These are phyloP conservation scores for Nansenia antarctica DNA, from an alignment of 2,113 vertebrate genomes.

Conservation along the genomic window DNA sequence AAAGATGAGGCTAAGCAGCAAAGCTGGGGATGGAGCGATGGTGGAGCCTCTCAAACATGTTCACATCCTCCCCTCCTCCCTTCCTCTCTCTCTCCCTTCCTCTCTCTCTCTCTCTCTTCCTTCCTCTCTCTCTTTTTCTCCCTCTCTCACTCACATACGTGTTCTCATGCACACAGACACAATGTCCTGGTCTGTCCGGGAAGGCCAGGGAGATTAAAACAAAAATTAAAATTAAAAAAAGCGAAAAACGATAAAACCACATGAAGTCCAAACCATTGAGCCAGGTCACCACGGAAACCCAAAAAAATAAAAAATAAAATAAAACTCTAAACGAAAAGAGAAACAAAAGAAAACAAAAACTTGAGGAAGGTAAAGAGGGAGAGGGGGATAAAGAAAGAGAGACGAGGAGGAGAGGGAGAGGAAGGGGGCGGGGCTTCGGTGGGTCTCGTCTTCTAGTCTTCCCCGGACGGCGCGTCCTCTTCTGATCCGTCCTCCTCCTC, in stretches of 20 bases:
- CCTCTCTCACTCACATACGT: slow-evolving; percentile 6
- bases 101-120: neutral
- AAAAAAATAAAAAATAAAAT: slow-evolving; percentile 31
- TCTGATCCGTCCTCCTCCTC: slow-evolving; percentile 92
- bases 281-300: slow-evolving; percentile 68
- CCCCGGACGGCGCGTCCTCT: slow-evolving; percentile 94
- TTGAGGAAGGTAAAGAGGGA: slow-evolving; percentile 11
- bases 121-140: neutral
- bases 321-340: slow-evolving; percentile 51
- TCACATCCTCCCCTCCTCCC: no score
- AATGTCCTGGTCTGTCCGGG: slow-evolving; percentile 17
- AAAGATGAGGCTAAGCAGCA: neutral
- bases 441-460: slow-evolving; percentile 84
- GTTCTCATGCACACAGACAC: slow-evolving; percentile 21
- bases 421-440: slow-evolving; percentile 42
- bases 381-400: slow-evolving; percentile 21
- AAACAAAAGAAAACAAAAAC: slow-evolving; percentile 47
- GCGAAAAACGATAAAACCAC: slow-evolving; percentile 44
- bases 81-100: neutral
- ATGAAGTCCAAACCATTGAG: slow-evolving; percentile 71
- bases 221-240: slow-evolving; percentile 19
- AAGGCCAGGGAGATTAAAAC: slow-evolving; percentile 15
- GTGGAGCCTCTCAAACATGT: neutral
- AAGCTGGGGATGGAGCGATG: neutral
- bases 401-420: slow-evolving; percentile 55